Evolutionary conservation across 2,888 invertebrate genomes (phyloP).

Genomic region (Lamproptera curius): DNA sequence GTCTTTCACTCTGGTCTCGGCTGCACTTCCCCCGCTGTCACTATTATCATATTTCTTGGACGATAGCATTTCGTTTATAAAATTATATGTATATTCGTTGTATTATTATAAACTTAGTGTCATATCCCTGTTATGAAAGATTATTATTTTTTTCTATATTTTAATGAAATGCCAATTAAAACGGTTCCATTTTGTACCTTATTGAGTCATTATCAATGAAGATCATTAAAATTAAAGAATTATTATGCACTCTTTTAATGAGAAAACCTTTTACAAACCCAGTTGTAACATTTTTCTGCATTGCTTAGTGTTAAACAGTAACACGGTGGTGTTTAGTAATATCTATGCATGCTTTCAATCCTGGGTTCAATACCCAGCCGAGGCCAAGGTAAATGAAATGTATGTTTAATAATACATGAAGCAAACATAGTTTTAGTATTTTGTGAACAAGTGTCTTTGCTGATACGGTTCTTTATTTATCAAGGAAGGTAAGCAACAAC

Average conservation of each 20-base stretch:
- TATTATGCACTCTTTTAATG: constrained; percentile 59
- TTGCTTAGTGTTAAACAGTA: too few species aligned
- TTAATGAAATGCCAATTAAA: constrained; percentile 66
- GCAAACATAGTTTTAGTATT: too few species aligned
- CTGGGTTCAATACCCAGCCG: not conserved
- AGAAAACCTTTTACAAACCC: constrained; percentile 32
- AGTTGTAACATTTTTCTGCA: too few species aligned
- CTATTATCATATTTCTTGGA: constrained; percentile 58
- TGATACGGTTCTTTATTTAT: too few species aligned
- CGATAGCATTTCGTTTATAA: constrained; percentile 40
- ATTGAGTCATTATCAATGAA: constrained; percentile 58
- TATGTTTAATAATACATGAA: too few species aligned
- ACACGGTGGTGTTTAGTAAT: not conserved
- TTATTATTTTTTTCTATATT: constrained; percentile 73
- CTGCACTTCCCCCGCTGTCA: constrained; percentile 34
- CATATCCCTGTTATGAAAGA: constrained; percentile 65
- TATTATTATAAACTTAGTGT: constrained; percentile 58
- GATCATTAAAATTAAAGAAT: constrained; percentile 62
- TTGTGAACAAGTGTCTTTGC: too few species aligned
- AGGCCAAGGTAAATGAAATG: too few species aligned
- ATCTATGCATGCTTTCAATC: not conserved
- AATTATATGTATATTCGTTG: constrained; percentile 61
- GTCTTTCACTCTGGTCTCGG: constrained; percentile 29
- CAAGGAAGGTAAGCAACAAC: too few species aligned
- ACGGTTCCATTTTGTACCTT: constrained; percentile 68